Percentiles rank a stretch among this genome's conserved stretches.
Conservation (phyloP, 53 echinoderm and acorn worm species). For the Luidia sarsii region DNA sequence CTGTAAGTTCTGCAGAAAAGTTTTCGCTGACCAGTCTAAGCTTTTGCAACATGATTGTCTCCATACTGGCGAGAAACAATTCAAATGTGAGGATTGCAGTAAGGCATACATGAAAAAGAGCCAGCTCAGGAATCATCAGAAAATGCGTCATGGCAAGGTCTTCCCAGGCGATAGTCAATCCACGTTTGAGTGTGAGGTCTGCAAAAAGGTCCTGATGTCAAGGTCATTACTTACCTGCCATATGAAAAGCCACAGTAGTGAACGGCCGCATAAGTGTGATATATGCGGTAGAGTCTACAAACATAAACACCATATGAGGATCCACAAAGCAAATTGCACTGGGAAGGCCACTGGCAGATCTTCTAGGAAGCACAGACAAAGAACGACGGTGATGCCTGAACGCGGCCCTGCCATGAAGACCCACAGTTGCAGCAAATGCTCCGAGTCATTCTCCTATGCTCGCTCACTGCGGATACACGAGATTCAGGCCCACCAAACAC, state of each 20-base stretch:
- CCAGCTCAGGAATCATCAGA: constrained; percentile 1
- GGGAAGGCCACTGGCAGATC: too few species aligned
- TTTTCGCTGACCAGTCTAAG: neutral
- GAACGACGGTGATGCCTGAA: too few species aligned
- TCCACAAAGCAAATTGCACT: neutral
- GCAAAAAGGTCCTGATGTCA: neutral
- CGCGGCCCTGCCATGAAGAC: too few species aligned
- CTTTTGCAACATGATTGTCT: neutral
- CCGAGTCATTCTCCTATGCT: too few species aligned
- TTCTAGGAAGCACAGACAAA: too few species aligned
- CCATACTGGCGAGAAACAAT: constrained; percentile 3
- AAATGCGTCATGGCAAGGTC: neutral
- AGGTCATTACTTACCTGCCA: neutral
- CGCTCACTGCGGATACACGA: too few species aligned
- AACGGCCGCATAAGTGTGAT: constrained; percentile 15
- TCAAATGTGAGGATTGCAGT: constrained; percentile 6
- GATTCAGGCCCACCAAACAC: too few species aligned
- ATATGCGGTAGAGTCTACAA: neutral
- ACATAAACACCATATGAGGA: neutral
- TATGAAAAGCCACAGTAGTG: neutral
- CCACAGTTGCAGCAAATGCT: too few species aligned
- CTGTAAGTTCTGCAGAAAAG: neutral
- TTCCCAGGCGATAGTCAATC: neutral
- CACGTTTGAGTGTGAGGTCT: neutral
- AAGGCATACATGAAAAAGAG: neutral